phyloP scores from a whole-genome alignment of 2,888 invertebrate species.

The Tenthredo mesomela region DNA sequence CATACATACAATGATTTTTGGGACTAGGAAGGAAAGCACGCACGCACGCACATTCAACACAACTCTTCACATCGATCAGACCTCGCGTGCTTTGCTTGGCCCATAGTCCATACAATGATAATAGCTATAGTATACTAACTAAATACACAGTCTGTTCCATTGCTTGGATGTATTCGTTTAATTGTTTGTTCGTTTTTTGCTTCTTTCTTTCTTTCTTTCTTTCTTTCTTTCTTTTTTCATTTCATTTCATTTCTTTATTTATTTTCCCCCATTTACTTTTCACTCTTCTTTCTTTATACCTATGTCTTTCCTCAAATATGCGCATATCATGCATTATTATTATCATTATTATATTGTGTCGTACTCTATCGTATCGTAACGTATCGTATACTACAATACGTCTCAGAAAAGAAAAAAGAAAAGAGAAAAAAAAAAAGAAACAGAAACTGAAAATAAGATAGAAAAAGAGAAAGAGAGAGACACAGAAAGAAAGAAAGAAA shows the following conservation, averaged over 20 bases:
- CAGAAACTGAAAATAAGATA: background rate
- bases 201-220: background rate
- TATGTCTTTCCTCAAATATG: background rate
- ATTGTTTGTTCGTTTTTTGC: background rate
- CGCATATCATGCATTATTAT: background rate
- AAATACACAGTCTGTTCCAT: conserved; percentile 72
- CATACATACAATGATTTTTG: conserved; percentile 57
- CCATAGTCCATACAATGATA: conserved; percentile 69
- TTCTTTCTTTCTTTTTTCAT: background rate
- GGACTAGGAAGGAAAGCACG: conserved; percentile 71
- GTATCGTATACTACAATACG: background rate
- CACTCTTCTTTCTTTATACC: background rate
- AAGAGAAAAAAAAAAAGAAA: no score
- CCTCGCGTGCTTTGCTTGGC: conserved; percentile 55
- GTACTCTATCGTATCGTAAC: background rate
- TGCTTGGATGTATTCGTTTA: conserved; percentile 31
- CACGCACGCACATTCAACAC: conserved; percentile 77
- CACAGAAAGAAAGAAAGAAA: background rate
- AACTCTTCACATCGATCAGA: conserved; percentile 75
- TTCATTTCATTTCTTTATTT: background rate
- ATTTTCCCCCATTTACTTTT: background rate
- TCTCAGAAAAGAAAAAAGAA: background rate
- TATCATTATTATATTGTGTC: no score
- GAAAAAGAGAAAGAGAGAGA: background rate
- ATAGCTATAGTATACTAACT: conserved; percentile 67